Base-by-base conservation (phyloP, 2,888 invertebrate species). In the Lepidonotus clava region DNA sequence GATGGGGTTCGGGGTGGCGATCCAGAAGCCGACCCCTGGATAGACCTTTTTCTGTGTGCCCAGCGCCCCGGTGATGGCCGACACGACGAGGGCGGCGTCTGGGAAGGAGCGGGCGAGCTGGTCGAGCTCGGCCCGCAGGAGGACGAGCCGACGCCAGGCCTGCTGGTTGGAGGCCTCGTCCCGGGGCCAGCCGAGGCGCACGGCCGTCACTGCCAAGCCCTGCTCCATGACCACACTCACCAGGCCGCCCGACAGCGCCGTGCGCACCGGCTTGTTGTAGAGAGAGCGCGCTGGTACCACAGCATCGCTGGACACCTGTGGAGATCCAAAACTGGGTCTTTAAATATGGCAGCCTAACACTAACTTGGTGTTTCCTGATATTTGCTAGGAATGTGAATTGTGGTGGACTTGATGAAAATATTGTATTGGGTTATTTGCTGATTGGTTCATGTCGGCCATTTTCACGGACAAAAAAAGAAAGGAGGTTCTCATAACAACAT, bases 271-370 rank as follows among this genome's bases (percentile, higher is more conserved):
- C 21, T 71, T 71, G 34, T 34, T 18, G 71, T 71, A 71, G 71
- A 71, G 71, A 36, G 71, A 71, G 18, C 71, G 14, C 1, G 71
- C 71, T 34, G 71, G 71, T 71, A 71, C 71, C 14, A 71, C 71
- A 11, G 71, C 71, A 21, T 71, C 71, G 24, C 36, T 71, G 6
- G 71, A 71, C 71, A 71, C 71, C 71, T 71, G 71, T 34, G 36
- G 71, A 71, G 71, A 71, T 36, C 71, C 71, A 71, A 71, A 71
- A 61, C 61, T 61, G 1, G 0, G 61, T 61, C 61, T 61, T 61
- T n/a, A n/a, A n/a, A n/a, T n/a, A n/a, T n/a, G n/a, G n/a, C n/a
- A n/a, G n/a, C n/a, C n/a, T n/a, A n/a, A n/a, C n/a, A n/a, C n/a
- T n/a, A n/a, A n/a, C n/a, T n/a, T n/a, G n/a, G n/a, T n/a, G n/a